phyloP scores from a whole-genome alignment of 2,888 invertebrate genomes.

The Myopa testacea region DNA sequence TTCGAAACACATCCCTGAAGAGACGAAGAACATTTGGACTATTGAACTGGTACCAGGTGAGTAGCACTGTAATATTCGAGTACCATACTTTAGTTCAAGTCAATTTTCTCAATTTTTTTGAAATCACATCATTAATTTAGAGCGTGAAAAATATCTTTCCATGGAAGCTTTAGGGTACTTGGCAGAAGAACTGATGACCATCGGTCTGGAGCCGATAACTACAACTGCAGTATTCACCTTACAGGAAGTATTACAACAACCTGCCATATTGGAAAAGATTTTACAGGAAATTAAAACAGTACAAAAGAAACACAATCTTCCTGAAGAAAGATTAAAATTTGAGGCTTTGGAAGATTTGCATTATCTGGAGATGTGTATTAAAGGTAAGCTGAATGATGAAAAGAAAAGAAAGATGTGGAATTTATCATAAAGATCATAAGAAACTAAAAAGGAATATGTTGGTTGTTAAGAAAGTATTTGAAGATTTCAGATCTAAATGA shows the following conservation, averaged over 20 bases:
- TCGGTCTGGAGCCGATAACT: constrained; percentile 65
- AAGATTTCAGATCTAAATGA: too few species aligned
- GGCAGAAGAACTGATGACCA: constrained; percentile 57
- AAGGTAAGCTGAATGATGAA: constrained; percentile 52
- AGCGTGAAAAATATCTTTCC: constrained; percentile 57
- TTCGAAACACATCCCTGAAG: constrained; percentile 55
- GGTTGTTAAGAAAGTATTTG: too few species aligned
- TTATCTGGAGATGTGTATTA: constrained; percentile 68
- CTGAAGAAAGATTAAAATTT: constrained; percentile 53
- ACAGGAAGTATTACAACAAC: constrained; percentile 67
- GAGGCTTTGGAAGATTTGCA: constrained; percentile 66
- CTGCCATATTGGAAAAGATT: constrained; percentile 63
- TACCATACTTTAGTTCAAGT: too few species aligned
- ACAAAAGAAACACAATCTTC: constrained; percentile 15
- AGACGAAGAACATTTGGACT: constrained; percentile 57
- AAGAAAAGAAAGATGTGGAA: background rate
- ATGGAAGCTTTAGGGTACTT: constrained; percentile 60
- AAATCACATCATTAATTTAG: constrained; percentile 42
- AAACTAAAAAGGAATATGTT: background rate
- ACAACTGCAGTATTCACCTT: constrained; percentile 65
- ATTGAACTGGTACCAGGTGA: constrained; percentile 55
- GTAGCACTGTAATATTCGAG: background rate
- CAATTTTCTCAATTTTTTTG: too few species aligned
- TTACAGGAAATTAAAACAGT: constrained; percentile 60
- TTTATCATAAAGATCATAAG: background rate